phyloP scores from a whole-genome alignment of 1,140 invertebrate species.

The Solenopsis invicta region DNA sequence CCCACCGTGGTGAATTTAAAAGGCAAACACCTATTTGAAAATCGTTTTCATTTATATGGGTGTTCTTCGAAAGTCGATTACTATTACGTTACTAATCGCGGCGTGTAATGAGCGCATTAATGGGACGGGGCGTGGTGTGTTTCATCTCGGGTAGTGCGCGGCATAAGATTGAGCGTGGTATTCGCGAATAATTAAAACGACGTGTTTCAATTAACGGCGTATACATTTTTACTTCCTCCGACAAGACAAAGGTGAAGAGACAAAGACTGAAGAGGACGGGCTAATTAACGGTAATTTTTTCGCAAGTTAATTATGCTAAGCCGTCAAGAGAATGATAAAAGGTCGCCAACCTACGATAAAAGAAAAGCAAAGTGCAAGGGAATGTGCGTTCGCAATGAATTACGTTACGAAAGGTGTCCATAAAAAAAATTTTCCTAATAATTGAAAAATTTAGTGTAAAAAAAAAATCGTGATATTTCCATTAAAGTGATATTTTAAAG shows the following conservation, averaged over 20 bases:
- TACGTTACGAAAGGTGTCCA: not conserved
- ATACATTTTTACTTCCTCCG: not conserved
- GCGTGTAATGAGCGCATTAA: constrained; percentile 54
- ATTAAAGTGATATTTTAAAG: not conserved
- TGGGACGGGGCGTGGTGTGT: constrained; percentile 5
- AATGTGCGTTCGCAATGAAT: constrained; percentile 1
- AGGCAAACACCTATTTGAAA: not conserved
- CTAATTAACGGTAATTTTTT: constrained; percentile 33
- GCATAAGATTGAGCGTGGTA: constrained; percentile 20
- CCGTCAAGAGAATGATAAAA: constrained; percentile 67
- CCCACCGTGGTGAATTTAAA: not conserved
- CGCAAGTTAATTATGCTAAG: constrained; percentile 68
- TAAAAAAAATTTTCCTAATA: not conserved
- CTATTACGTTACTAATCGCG: constrained; percentile 16
- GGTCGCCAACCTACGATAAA: constrained; percentile 37
- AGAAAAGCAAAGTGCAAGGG: not conserved
- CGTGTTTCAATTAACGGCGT: constrained; percentile 50
- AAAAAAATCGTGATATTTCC: no score
- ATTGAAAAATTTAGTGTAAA: constrained; percentile 2
- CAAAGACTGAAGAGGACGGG: not conserved
- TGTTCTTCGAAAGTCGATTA: constrained; percentile 30
- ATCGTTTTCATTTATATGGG: not conserved
- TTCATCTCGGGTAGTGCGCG: constrained; percentile 2
- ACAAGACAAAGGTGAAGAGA: constrained; percentile 15
- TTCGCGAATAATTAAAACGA: constrained; percentile 48